phyloP scores from a whole-genome alignment of 2,797 vertebrate species.

The Emydoidea blandingii region DNA sequence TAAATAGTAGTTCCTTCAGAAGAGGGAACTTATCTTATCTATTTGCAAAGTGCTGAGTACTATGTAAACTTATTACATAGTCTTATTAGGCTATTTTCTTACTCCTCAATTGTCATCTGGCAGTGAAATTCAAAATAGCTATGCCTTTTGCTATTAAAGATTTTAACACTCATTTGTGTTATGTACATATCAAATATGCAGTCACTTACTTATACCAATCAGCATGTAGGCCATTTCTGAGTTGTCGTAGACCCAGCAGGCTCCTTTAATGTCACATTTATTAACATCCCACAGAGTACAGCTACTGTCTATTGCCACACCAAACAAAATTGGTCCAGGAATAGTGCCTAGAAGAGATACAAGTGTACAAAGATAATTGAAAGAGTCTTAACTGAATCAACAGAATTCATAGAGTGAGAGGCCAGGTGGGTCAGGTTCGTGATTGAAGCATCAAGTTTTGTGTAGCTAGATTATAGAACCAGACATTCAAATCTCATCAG shows the following conservation, averaged over 20 bases:
- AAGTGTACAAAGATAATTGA: neutral
- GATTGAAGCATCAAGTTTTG: neutral
- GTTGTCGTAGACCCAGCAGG: conserved; percentile 84
- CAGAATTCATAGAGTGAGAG: neutral
- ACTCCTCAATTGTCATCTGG: neutral
- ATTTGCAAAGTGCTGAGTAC: neutral
- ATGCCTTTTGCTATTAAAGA: neutral
- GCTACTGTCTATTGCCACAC: conserved; percentile 80
- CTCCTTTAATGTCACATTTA: conserved; percentile 79
- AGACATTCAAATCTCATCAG: neutral
- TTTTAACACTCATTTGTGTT: neutral
- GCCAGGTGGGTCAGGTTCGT: neutral
- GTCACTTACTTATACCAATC: conserved; percentile 82
- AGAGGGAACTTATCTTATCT: neutral
- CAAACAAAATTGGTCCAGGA: conserved; percentile 85
- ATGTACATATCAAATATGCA: neutral
- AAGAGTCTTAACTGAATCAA: neutral
- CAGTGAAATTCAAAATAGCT: neutral
- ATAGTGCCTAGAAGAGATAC: conserved; percentile 79
- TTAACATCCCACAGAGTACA: conserved; percentile 82
- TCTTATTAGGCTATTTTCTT: neutral
- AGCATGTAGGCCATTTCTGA: conserved; percentile 79
- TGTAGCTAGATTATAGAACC: neutral
- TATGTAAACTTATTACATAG: neutral
- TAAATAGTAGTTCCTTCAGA: neutral